phyloP scores from a whole-genome alignment of 2,888 invertebrate genomes.

The Beris morrisii region DNA sequence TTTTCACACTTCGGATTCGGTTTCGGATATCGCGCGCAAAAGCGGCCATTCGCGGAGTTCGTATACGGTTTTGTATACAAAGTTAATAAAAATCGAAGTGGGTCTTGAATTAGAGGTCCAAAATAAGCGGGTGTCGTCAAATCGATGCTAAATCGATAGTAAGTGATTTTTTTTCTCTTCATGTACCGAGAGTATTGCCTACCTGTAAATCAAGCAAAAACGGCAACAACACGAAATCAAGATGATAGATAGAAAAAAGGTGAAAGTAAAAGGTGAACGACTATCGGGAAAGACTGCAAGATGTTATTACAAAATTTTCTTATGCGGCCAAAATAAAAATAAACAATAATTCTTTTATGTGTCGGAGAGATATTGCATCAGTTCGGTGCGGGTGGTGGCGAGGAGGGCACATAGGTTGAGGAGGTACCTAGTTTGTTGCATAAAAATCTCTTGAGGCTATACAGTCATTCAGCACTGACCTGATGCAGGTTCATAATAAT shows the following conservation, averaged over 20 bases:
- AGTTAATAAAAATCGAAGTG: too few species aligned
- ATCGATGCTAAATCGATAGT: conserved; percentile 13
- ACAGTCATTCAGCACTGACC: too few species aligned
- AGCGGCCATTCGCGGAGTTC: too few species aligned
- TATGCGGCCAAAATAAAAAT: conserved; percentile 6
- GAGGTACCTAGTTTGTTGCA: too few species aligned
- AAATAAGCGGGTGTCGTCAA: background rate
- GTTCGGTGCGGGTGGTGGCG: background rate
- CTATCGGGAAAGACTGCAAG: conserved; percentile 8
- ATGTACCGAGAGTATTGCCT: background rate
- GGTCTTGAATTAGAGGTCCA: too few species aligned
- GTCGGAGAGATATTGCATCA: conserved; percentile 12
- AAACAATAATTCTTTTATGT: conserved; percentile 17
- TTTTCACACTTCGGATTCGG: background rate
- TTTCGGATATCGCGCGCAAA: background rate
- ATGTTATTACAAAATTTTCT: conserved; percentile 20
- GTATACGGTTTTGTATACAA: too few species aligned
- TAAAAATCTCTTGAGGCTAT: too few species aligned
- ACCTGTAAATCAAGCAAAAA: background rate
- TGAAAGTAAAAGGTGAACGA: conserved; percentile 34
- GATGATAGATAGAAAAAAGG: conserved; percentile 14
- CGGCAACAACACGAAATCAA: background rate
- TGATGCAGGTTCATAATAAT: too few species aligned
- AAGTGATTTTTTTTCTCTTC: background rate
- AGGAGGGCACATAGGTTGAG: too few species aligned